Evolutionary conservation across 2,797 vertebrate species (phyloP).

Genomic region (Oophaga sylvatica): DNA sequence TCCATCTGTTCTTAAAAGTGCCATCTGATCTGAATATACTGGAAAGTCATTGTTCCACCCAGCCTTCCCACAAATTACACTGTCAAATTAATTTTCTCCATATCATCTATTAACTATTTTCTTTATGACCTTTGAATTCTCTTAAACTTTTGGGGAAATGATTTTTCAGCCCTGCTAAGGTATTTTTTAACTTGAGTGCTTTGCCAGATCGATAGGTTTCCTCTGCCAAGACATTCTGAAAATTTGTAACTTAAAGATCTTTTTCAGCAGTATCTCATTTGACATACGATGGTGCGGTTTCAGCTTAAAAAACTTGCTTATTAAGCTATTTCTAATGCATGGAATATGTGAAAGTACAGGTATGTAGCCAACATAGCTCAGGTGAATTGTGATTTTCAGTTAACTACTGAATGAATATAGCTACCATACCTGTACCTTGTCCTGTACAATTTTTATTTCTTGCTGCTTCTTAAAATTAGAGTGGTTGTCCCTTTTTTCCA

Average conservation of each 20-base stretch:
- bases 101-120: constrained; percentile 47
- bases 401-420: neutral
- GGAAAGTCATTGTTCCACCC: constrained; percentile 39
- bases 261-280: constrained; percentile 31
- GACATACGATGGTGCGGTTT: neutral
- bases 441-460: neutral
- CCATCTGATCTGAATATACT: constrained; percentile 47
- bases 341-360: neutral
- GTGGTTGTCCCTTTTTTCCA: no score
- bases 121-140: constrained; percentile 38
- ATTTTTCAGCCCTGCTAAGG: constrained; percentile 49
- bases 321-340: constrained; percentile 1
- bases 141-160: constrained; percentile 54
- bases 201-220: constrained; percentile 35
- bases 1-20: constrained; percentile 52
- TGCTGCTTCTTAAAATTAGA: neutral
- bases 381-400: neutral
- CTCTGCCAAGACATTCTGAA: constrained; percentile 29
- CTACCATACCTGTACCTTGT: neutral
- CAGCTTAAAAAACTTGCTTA: constrained; percentile 11
- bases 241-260: constrained; percentile 20
- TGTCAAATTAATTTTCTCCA: constrained; percentile 52
- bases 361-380: neutral
- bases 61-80: constrained; percentile 43
- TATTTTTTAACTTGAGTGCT: constrained; percentile 36